A percentile compares a stretch with the other conserved stretches of the same genome.
Evolutionary conservation across 2,888 invertebrate species (phyloP).

Genomic region (Tigriopus californicus): DNA sequence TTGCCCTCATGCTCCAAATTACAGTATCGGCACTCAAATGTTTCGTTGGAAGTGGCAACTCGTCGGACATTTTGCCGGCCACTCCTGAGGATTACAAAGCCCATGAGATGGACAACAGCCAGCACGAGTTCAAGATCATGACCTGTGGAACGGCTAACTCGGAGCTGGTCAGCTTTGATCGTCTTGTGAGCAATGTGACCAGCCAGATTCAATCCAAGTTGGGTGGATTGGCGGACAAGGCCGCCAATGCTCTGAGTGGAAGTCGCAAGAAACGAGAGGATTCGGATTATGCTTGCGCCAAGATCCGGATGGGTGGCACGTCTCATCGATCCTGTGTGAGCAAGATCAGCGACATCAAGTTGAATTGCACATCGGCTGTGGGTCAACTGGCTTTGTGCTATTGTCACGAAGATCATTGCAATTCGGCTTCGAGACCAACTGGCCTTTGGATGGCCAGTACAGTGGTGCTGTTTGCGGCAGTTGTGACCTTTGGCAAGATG

Average conservation of each 20-base stretch:
- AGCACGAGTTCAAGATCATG: neutral
- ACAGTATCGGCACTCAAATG: neutral
- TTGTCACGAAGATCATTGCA: conserved; percentile 10
- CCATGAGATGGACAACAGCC: neutral
- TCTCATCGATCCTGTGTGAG: conserved; percentile 6
- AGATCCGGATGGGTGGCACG: conserved; percentile 3
- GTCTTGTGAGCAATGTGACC: neutral
- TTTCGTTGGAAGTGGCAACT: neutral
- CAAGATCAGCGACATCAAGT: neutral
- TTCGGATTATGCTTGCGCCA: conserved; percentile 4
- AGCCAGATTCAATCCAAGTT: neutral
- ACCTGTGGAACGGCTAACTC: neutral
- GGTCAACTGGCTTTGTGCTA: conserved; percentile 1
- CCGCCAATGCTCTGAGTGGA: neutral
- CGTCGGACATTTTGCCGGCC: too few relatives aligned
- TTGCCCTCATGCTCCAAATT: too few relatives aligned
- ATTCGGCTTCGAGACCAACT: neutral
- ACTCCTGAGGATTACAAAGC: neutral
- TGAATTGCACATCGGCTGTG: conserved; percentile 1
- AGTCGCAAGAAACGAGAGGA: neutral
- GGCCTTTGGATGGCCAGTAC: too few relatives aligned
- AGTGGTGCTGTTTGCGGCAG: too few relatives aligned
- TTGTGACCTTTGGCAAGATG: too few relatives aligned
- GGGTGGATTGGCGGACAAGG: neutral
- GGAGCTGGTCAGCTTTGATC: neutral